These are phyloP conservation scores for Lutraria lutraria DNA, from an alignment of 2,888 invertebrate species.

Conservation along the genomic window DNA sequence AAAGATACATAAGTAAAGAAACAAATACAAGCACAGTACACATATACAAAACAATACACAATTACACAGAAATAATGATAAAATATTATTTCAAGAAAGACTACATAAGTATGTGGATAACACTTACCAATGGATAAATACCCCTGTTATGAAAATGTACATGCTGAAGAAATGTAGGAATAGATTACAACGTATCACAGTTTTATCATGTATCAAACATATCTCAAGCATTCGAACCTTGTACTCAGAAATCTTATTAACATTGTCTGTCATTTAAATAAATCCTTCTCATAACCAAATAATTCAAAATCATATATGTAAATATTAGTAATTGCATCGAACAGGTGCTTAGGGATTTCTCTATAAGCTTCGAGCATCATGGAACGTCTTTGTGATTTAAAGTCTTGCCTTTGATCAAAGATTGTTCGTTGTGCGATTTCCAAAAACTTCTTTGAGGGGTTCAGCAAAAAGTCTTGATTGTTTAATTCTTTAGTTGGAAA, in stretches of 20 bases:
- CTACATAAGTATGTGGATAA: too few species aligned
- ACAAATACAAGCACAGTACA: too few species aligned
- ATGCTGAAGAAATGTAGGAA: too few species aligned
- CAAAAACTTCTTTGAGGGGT: conserved; percentile 31
- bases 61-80: too few species aligned
- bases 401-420: not conserved
- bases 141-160: too few species aligned
- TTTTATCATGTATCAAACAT: too few species aligned
- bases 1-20: too few species aligned
- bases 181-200: too few species aligned
- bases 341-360: conserved; percentile 37
- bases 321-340: conserved; percentile 47
- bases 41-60: too few species aligned
- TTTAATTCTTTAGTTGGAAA: conserved; percentile 33
- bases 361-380: conserved; percentile 61
- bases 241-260: not conserved
- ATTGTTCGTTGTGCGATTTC: conserved; percentile 23
- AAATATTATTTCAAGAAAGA: too few species aligned
- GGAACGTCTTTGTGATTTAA: conserved; percentile 42
- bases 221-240: too few species aligned
- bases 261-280: not conserved
- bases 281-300: conserved; percentile 60
- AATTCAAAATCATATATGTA: conserved; percentile 69
- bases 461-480: not conserved
- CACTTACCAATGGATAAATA: too few species aligned